Base-by-base conservation (phyloP, 2,113 vertebrate species). In the Thymallus thymallus region DNA sequence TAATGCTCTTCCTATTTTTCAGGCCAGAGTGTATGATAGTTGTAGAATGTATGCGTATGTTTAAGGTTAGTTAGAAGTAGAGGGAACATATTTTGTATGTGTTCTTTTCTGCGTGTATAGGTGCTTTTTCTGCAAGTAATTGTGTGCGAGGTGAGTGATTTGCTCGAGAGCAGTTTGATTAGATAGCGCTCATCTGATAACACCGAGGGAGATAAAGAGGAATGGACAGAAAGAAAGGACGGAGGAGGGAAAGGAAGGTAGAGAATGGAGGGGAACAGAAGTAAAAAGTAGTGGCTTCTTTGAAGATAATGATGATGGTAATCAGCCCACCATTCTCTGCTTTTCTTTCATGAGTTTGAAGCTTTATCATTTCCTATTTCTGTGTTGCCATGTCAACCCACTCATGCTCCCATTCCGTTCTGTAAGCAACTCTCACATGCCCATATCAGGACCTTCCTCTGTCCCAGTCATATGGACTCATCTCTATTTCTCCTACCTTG, bases 11-110 rank as follows among this genome's bases (percentile, higher is more conserved):
- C 72, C 66, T 78, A 74, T 76, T 55, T 46, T 74, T 74, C n/a
- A n/a, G 22, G 64, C 75, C 32, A n/a, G 14, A 65, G 26, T 75
- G 78, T 69, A 66, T 76, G 77, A 64, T 82, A 77, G 76, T 58
- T 80, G 58, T 83, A 84, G 74, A 82, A 71, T 83, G 85, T 79
- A 75, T 4, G 56, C n/a, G 30, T 84, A 82, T 87, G 85, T 89
- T 87, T 87, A 79, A 66, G 76, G 72, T 41, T 76, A 78, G 55
- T 76, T 82, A 80, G 80, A 76, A 23, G 83, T n/a, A n/a, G n/a
- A n/a, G n/a, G n/a, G n/a, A n/a, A n/a, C n/a, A n/a, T n/a, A n/a
- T n/a, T n/a, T n/a, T 75, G 65, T 18, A 26, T 55, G 22, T 48
- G 20, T 22, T 45, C 60, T 51, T 32, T 55, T 74, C 14, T 63